Evolutionary conservation across 1,140 invertebrate species (phyloP), one percentile per base, ranked within the genome.

Genomic region (Lineus longissimus): DNA sequence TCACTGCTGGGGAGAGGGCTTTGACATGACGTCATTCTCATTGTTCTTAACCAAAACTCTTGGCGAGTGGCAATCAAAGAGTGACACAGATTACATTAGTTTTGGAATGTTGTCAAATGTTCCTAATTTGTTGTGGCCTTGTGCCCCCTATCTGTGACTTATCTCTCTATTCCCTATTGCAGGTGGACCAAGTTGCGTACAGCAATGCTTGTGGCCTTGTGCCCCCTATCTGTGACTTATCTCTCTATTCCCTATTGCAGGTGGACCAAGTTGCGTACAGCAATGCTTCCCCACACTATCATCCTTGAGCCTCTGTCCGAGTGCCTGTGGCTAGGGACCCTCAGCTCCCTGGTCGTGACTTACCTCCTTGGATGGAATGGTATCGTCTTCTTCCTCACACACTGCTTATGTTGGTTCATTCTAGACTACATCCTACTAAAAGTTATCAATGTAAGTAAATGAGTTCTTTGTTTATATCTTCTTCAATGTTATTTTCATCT

Each of bases 251-350:
- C 15, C 33, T 15, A 36, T 82, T 83, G 43, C 74, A 88, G 95
- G 65, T 99, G 97, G 97, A 91, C 93, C 13, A 95, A 98, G 80
- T 83, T 99, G 17, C 84, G 97, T 23, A 89, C 95, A 62, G 93
- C 95, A 0, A 97, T 99, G 94, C 83, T 97, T 51, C 96, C 97
- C 0, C 86, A 88, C 11, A 91, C 91, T 2, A 93, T 95, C 59
- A 68, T 98, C 17, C 82, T 98, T n/a, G 97, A 99, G 80, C 97
- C 96, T 0, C 81, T 98, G 17, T 93, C 91, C 66, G 97, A 99
- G 83, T 98, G 96, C 81, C 85, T 99, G 80, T 61, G 85, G 22
- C 85, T 95, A n/a, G 95, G 95, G 7, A 87, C 91, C 0, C 86
- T 89, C 69, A 90, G 92, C 4, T 90, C 93, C 0, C 94, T 91